Percentiles rank a stretch among this genome's conserved stretches.
These are phyloP conservation scores for Phenganax stokvisi DNA, from an alignment of 92 coral and sea anemone genomes.

Conservation along the genomic window DNA sequence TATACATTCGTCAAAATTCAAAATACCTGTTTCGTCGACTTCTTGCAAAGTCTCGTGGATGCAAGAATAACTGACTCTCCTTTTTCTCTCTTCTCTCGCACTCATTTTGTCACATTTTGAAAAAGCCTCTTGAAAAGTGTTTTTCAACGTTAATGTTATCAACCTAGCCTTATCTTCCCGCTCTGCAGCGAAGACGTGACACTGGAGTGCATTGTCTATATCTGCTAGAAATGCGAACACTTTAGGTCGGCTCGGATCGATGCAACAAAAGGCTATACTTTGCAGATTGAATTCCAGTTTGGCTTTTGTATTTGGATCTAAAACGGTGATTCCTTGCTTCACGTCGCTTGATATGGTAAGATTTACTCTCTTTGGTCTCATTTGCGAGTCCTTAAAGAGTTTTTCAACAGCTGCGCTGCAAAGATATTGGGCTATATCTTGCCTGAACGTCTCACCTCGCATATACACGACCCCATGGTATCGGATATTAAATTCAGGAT, in stretches of 20 bases:
- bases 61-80: constrained; percentile 12
- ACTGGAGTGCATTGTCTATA: constrained; percentile 61
- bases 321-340: constrained; percentile 64
- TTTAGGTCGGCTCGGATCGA: constrained; percentile 55
- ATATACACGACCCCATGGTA: constrained; percentile 34
- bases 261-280: constrained; percentile 77
- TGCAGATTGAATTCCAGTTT: constrained; percentile 62
- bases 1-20: background rate
- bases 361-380: constrained; percentile 54
- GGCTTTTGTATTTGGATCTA: constrained; percentile 55
- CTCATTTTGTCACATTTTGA: constrained; percentile 61
- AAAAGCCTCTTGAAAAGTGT: constrained; percentile 67
- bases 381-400: constrained; percentile 36
- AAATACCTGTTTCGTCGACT: constrained; percentile 21
- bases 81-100: constrained; percentile 48
- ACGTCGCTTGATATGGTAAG: constrained; percentile 67
- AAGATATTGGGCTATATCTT: constrained; percentile 20
- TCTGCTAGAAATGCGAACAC: constrained; percentile 77
- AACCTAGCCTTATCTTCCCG: constrained; percentile 63
- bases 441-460: constrained; percentile 29
- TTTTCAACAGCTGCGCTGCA: constrained; percentile 36
- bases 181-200: constrained; percentile 69
- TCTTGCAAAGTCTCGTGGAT: constrained; percentile 25
- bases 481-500: constrained; percentile 30
- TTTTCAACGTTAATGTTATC: constrained; percentile 62